Conservation (phyloP, 2,888 invertebrate genomes). For the Iphiclides podalirius region DNA sequence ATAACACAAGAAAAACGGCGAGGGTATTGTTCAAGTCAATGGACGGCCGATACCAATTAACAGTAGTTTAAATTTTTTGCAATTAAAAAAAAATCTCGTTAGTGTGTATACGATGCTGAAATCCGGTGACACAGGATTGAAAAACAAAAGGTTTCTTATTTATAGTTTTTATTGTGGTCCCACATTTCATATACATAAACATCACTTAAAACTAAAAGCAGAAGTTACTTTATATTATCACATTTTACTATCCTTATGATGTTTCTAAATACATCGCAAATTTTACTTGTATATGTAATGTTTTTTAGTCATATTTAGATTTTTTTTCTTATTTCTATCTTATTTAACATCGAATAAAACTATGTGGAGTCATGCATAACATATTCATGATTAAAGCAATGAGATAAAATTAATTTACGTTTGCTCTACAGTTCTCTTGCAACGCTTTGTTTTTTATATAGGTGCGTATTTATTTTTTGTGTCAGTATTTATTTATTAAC, state of each 20-base stretch:
- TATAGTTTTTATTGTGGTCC: constrained; percentile 23
- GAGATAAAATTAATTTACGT: background rate
- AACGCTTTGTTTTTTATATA: background rate
- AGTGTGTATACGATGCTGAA: background rate
- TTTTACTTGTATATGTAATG: background rate
- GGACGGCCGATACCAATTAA: too few species aligned
- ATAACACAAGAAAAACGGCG: too few species aligned
- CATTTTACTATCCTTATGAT: background rate
- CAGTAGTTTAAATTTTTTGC: too few species aligned
- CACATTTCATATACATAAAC: constrained; percentile 14
- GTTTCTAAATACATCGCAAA: background rate
- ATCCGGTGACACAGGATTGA: background rate
- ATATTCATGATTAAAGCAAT: too few species aligned
- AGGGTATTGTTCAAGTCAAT: too few species aligned
- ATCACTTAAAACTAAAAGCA: constrained; percentile 10
- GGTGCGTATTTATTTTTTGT: background rate
- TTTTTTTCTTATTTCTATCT: background rate
- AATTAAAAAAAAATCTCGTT: too few species aligned
- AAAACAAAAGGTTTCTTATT: background rate
- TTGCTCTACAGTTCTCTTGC: background rate
- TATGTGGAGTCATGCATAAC: too few species aligned
- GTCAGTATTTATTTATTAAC: background rate
- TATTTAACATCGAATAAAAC: background rate
- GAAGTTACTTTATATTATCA: constrained; percentile 12
- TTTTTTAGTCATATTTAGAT: background rate